A percentile compares a stretch with the other conserved stretches of the same genome.
Evolutionary conservation across 1,140 invertebrate species (phyloP).

Genomic region (Calliphora vicina): DNA sequence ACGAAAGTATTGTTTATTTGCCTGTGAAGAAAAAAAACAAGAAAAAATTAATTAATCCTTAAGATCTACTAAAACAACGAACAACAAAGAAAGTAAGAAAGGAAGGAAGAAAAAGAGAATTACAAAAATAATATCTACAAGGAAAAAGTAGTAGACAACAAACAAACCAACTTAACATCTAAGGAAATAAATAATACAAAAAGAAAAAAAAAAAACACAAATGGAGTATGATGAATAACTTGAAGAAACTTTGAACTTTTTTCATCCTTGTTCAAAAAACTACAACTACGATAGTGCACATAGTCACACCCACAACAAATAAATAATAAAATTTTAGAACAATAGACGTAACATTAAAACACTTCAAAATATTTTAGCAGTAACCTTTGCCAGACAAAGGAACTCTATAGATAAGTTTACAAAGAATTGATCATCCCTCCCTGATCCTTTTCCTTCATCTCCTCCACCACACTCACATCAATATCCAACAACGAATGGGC

Average conservation of each 20-base stretch:
- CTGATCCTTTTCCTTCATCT: neutral
- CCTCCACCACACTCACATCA: neutral
- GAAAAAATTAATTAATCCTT: neutral
- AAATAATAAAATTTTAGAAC: no score
- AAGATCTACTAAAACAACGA: neutral
- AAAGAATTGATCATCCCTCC: neutral
- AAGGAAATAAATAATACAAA: neutral
- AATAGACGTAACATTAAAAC: neutral
- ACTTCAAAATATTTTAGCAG: neutral
- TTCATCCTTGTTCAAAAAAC: neutral
- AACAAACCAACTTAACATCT: neutral
- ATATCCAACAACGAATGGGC: constrained; percentile 69
- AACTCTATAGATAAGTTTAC: neutral
- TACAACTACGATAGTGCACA: neutral
- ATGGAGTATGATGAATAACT: constrained; percentile 4
- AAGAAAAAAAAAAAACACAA: neutral
- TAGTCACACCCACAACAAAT: neutral
- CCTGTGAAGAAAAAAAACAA: neutral
- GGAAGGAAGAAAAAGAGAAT: neutral
- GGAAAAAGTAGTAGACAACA: neutral
- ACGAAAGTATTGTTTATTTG: neutral
- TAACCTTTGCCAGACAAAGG: neutral
- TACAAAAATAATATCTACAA: neutral
- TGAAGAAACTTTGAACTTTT: neutral
- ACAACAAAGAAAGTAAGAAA: neutral